Base-by-base conservation (phyloP, 2,888 invertebrate species). In the Lissocephala sabroskyi region DNA sequence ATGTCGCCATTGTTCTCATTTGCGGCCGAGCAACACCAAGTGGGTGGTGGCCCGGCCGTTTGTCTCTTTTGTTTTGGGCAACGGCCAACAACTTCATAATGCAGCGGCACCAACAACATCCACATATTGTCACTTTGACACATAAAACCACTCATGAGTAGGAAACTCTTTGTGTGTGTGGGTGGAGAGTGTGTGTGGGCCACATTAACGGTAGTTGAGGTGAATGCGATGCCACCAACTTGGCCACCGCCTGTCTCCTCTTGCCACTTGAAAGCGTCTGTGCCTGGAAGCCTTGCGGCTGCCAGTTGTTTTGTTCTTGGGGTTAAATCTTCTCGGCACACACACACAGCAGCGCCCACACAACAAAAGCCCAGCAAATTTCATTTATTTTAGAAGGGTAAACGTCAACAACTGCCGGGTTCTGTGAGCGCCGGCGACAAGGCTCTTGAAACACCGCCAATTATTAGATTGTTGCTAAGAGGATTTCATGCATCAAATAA, bases 91-190 rank as follows among this genome's bases (percentile, higher is more conserved):
- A 23, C 23, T 23, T 23, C 7, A 23, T 23, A 23, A 23, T 23
- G 23, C 23, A 23, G 7, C 23, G 23, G 14, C 67, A 49, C 33
- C 9, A 7, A 16, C 35, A 35, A 4, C 35, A 35, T 2, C 13
- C 6, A 35, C 33, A 29, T 11, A 74, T 79, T 79, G 79, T 76
- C 73, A 68, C 77, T 79, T 79, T 76, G 79, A 64, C 79, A 79
- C 74, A 74, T 59, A 76, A 74, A 68, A 65, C 68, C 77, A 65
- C 74, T 63, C 62, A 59, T 58, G 63, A 55, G 55, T 55, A 43
- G 65, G 40, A 44, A 54, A 50, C 56, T n/a, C n/a, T 48, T 52
- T 63, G 53, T 40, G 45, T 41, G 43, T 45, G 18, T 23, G 4
- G 7, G 3, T 3, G 3, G 4, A 23, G 3, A 7, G 7, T 26